phyloP scores from a whole-genome alignment of 1,140 invertebrate species.

The Trichonephila inaurata region DNA sequence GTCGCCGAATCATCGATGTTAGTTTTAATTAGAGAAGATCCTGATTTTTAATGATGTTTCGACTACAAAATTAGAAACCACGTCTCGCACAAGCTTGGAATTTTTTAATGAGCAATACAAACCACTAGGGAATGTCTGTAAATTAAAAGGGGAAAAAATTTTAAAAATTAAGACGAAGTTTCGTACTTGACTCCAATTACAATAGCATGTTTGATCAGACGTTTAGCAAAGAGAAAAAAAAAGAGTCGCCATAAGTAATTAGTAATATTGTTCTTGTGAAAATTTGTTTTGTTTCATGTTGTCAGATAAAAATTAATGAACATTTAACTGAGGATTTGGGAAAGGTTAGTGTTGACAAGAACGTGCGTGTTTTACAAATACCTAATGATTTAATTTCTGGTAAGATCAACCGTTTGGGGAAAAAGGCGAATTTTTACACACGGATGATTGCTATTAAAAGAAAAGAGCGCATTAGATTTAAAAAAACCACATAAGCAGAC shows the following conservation, averaged over 20 bases:
- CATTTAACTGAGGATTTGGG: background rate
- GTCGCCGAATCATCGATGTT: background rate
- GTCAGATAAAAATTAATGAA: slow-evolving; percentile 15
- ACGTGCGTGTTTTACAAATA: slow-evolving; percentile 16
- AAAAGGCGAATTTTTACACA: background rate
- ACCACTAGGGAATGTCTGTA: background rate
- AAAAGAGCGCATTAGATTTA: no score
- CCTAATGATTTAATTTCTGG: background rate
- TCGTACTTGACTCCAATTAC: background rate
- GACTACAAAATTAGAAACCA: slow-evolving; percentile 43
- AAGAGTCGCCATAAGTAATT: background rate
- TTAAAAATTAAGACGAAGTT: slow-evolving; percentile 20
- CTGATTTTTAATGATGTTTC: slow-evolving; percentile 36
- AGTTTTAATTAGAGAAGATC: slow-evolving; percentile 43
- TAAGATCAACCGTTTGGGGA: background rate
- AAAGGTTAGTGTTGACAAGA: background rate
- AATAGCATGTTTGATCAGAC: slow-evolving; percentile 6
- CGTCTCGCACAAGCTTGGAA: background rate
- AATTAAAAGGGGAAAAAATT: background rate
- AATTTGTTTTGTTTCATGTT: slow-evolving; percentile 22
- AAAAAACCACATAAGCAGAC: no score
- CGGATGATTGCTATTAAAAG: no score
- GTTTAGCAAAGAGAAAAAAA: background rate
- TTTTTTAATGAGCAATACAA: slow-evolving; percentile 25
- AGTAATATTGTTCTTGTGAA: slow-evolving; percentile 37